Evolutionary conservation across 2,797 vertebrate species (phyloP).

Genomic region (Telmatherina bonti): DNA sequence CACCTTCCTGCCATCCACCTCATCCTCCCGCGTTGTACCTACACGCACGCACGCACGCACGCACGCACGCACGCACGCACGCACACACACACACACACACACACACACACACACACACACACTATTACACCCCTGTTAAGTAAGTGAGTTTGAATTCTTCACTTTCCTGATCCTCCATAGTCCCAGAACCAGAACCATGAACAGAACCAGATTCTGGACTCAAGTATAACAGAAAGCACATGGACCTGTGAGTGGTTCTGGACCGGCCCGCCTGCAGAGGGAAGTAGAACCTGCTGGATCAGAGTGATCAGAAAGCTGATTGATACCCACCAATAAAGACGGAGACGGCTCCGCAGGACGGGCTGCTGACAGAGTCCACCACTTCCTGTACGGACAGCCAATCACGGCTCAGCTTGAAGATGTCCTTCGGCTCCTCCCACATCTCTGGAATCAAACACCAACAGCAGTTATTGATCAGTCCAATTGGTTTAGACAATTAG

Average conservation of each 20-base stretch:
- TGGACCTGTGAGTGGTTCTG: too few species aligned
- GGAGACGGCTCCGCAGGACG: conserved; percentile 89
- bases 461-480: not conserved
- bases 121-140: too few species aligned
- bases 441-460: conserved; percentile 40
- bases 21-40: conserved; percentile 93
- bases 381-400: conserved; percentile 87
- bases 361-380: conserved; percentile 83
- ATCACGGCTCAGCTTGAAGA: conserved; percentile 85
- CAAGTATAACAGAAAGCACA: too few species aligned
- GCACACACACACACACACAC: too few species aligned
- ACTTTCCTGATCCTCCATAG: too few species aligned
- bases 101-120: too few species aligned
- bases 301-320: not conserved
- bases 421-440: conserved; percentile 73
- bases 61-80: too few species aligned
- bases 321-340: conserved; percentile 88
- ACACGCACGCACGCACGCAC: conserved; percentile 6
- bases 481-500: not conserved
- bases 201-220: too few species aligned
- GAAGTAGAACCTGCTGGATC: too few species aligned
- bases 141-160: too few species aligned
- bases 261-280: too few species aligned
- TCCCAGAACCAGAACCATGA: too few species aligned
- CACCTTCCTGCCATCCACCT: conserved; percentile 88